A percentile compares a stretch with the other conserved stretches of the same genome.
phyloP scores from a whole-genome alignment of 2,113 vertebrate genomes.

The Proteles cristata region DNA sequence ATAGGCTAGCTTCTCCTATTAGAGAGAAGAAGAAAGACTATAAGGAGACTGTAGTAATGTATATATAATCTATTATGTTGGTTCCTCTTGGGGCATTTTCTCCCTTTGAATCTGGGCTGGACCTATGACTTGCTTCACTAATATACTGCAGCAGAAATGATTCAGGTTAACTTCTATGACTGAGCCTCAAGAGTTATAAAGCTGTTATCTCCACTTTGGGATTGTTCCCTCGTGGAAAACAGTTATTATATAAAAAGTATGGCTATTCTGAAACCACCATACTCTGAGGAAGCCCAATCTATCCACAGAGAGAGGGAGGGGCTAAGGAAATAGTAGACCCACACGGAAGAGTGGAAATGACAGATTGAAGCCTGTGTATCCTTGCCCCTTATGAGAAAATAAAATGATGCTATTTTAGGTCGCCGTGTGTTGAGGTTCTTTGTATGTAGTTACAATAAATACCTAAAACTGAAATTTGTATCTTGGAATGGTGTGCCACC shows the following conservation, averaged over 20 bases:
- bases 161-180: not conserved
- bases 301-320: too few relatives aligned
- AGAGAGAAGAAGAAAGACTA: not conserved
- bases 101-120: not conserved
- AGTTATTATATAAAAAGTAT: not conserved
- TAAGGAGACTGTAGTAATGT: not conserved
- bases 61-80: too few relatives aligned
- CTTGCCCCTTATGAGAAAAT: not conserved
- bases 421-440: not conserved
- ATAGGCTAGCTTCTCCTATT: not conserved
- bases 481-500: not conserved
- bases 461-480: not conserved
- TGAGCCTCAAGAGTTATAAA: not conserved
- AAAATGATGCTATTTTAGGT: not conserved
- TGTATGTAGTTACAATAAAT: not conserved
- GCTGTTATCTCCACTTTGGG: not conserved
- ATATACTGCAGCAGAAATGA: not conserved
- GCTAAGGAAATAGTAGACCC: not conserved
- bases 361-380: not conserved
- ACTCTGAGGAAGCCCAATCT: not conserved
- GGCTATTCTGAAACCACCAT: not conserved
- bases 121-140: not conserved
- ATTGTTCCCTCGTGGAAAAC: not conserved
- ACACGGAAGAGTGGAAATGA: too few relatives aligned
- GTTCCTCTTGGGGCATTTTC: not conserved